Evolutionary conservation across 2,113 vertebrate species (phyloP), one percentile per base, ranked within the genome.

Genomic region (Alces alces): DNA sequence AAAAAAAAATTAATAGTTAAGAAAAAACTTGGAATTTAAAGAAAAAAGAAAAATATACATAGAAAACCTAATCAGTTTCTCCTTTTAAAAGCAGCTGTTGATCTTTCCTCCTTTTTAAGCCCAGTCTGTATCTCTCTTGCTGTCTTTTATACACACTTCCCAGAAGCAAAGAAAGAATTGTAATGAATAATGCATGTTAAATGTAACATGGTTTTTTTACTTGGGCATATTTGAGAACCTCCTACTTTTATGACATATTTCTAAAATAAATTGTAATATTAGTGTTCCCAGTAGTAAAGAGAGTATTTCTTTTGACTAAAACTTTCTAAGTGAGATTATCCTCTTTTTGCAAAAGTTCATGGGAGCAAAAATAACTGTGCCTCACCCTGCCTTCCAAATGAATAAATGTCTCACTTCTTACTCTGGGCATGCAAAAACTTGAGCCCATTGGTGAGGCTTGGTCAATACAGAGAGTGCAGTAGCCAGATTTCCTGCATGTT

Each of bases 351-450:
- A 87, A 92, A 95, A 96, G 96, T 97, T 98, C 96, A 93, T 97
- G 84, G 97, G 97, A 98, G 95, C 97, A 98, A 90, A 98, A 97
- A 98, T 96, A 96, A 82, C 86, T 90, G 80, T 47, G 92, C 98
- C 96, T 92, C 98, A 95, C 98, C 98, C 98, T 98, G 45, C 89
- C 93, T 95, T 19, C 43, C 43, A 58, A 90, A 64, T 93, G 92
- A 98, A 92, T 97, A 80, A 98, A 93, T 98, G 23, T 93, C 80
- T 80, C 55, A 27, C 83, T 97, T 98, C 95, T 96, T 94, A 91
- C 47, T 96, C 91, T 61, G 95, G 97, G 95, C 98, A 98, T 97
- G 98, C 97, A 91, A 93, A 97, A 98, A 98, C 98, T 97, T 98
- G 98, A 98, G 91, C 96, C 88, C 76, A 89, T 2, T 94, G n/a